Evolutionary conservation across 2,113 vertebrate genomes (phyloP).

Genomic region (Scortum barcoo): DNA sequence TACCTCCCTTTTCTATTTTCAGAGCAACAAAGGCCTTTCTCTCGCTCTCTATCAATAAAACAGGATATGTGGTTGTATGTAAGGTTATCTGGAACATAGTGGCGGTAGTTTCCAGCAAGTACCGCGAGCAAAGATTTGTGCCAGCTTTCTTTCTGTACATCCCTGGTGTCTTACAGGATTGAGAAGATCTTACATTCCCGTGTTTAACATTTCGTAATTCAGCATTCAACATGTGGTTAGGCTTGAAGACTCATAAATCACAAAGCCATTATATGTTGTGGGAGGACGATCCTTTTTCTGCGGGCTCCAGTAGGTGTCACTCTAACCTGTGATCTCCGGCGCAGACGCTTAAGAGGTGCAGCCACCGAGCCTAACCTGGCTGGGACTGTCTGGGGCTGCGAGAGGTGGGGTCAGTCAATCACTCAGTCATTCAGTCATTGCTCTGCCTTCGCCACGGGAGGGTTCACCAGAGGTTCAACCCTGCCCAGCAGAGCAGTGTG

Average conservation of each 20-base stretch:
- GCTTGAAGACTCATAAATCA: not conserved
- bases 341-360: not conserved
- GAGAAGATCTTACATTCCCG: not conserved
- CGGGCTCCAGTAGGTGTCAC: conserved; percentile 77
- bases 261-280: not conserved
- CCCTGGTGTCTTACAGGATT: not conserved
- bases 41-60: conserved; percentile 1
- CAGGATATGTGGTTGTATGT: not conserved
- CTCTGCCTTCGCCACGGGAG: conserved; percentile 47
- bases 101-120: not conserved
- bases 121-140: not conserved
- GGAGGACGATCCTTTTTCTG: conserved; percentile 9
- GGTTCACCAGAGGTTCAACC: conserved; percentile 76
- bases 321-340: conserved; percentile 51
- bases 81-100: conserved; percentile 4
- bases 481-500: conserved; percentile 66
- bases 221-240: not conserved
- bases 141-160: not conserved
- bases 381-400: conserved; percentile 30
- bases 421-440: conserved; percentile 63
- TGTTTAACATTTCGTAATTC: not conserved
- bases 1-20: conserved; percentile 40
- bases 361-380: conserved; percentile 30
- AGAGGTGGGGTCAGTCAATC: conserved; percentile 67
- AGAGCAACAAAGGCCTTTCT: conserved; percentile 30